Evolutionary conservation across 2,888 invertebrate species (phyloP), one percentile per base, ranked within the genome.

Genomic region (Hyppa rectilinea): DNA sequence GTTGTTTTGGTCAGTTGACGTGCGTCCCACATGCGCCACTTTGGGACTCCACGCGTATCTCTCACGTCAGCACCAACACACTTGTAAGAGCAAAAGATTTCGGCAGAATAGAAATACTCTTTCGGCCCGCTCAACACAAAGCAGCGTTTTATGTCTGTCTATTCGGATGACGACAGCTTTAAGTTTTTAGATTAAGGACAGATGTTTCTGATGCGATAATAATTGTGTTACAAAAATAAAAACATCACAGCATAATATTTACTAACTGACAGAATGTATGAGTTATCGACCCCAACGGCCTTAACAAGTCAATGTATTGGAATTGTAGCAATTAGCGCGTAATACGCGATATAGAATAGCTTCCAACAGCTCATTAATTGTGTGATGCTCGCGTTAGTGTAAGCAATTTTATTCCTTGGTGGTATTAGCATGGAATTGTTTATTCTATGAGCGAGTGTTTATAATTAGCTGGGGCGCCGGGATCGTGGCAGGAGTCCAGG

Each of bases 401-500:
- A 89, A 85, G 88, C 90, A 85, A 92, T 87, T 92, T 86, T 91
- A 87, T 87, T 86, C 90, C 89, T 90, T 92, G 87, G 68, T 79
- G 71, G 83, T 85, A 91, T 93, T 90, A 91, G 85, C 90, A 89
- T 92, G 89, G 83, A 88, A 89, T 85, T 89, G 89, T 89, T 89
- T 92, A 89, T 93, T 87, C 88, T 92, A 83, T 89, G 88, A 86
- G 85, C 83, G 81, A 80, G 86, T 83, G 88, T 88, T 88, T 94
- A 94, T 94, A 94, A 94, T 95, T 94, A 95, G 92, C 89, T 82
- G 81, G 71, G 90, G 91, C 91, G 92, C 89, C 90, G 89, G 90
- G 91, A 90, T 89, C 88, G 91, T 94, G 94, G 95, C 95, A 94
- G 90, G 88, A 93, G 93, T 93, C 95, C 95, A 95, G 94, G 91